Evolutionary conservation across 2,888 invertebrate species (phyloP).

Genomic region (Arrhopalites spinosus): DNA sequence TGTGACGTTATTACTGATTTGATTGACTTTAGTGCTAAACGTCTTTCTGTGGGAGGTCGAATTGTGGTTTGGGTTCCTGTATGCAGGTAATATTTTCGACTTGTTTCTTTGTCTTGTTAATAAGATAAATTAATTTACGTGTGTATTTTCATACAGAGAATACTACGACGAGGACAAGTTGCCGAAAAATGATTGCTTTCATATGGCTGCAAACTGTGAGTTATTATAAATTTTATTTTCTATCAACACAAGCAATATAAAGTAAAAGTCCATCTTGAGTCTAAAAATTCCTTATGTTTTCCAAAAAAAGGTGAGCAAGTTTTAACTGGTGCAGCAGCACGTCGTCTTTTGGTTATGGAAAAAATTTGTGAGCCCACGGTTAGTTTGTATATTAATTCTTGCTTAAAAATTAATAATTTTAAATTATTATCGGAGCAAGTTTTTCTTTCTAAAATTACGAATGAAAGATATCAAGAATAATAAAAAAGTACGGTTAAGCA

Average conservation of each 20-base stretch:
- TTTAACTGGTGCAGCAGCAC: slow-evolving; percentile 76
- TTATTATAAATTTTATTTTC: too few relatives aligned
- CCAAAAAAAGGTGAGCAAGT: too few relatives aligned
- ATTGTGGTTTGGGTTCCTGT: slow-evolving; percentile 96
- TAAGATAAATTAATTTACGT: not conserved
- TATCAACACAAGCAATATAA: too few relatives aligned
- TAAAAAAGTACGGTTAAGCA: too few relatives aligned
- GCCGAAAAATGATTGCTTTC: slow-evolving; percentile 79
- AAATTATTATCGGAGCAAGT: too few relatives aligned
- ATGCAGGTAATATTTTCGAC: slow-evolving; percentile 68
- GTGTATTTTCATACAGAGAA: slow-evolving; percentile 64
- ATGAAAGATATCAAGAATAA: too few relatives aligned
- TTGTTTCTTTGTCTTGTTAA: not conserved
- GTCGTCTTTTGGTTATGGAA: slow-evolving; percentile 83
- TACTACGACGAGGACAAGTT: slow-evolving; percentile 74
- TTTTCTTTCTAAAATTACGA: too few relatives aligned
- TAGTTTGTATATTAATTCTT: slow-evolving; percentile 28
- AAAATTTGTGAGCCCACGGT: slow-evolving; percentile 68
- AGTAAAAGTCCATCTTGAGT: too few relatives aligned
- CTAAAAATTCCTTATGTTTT: too few relatives aligned
- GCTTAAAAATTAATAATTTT: not conserved
- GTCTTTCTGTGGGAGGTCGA: slow-evolving; percentile 75
- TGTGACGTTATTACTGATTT: slow-evolving; percentile 83
- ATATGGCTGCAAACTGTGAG: slow-evolving; percentile 80
- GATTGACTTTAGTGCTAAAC: slow-evolving; percentile 57